Base-by-base conservation (phyloP, 2,797 vertebrate species). In the Enteromius radiatus region DNA sequence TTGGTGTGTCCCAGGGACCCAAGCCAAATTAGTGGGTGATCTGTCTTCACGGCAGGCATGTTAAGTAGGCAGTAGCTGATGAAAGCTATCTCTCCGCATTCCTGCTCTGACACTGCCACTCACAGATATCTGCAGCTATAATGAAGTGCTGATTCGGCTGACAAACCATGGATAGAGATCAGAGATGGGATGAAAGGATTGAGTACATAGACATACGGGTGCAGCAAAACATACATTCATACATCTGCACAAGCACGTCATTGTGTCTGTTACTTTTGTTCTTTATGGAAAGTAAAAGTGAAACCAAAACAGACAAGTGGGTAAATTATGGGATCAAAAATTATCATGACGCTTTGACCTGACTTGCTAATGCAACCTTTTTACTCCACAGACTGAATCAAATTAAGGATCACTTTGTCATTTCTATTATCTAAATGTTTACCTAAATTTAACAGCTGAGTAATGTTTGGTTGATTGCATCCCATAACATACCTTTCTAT, bases 1-100 rank as follows among this genome's bases (percentile, higher is more conserved):
- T 65, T 38, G 31, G 69, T 56, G 54, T 63, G 61, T 52, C 45
- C 33, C 77, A 64, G 41, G 73, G 70, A 56, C 70, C 43, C 77
- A 38, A 70, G 36, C 23, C 17, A 54, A 54, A 54, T 63, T 83
- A 63, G 54, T n/a, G 47, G 54, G 47, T 41, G 54, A 63, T 81
- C 68, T 76, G 38, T 85, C 56, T 76, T 81, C 75, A 76, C 31
- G 49, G 38, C 52, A 68, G 81, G 56, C 45, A 75, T 82, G 70
- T 81, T 78, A 76, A 84, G 71, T 71, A 74, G 59, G 61, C 52
- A 36, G 70, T 23, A 49, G 61, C 63, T 73, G 49, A 82, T 56
- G 76, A 84, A 84, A 82, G 69, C 69, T 79, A 82, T 82, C 79
- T 67, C 31, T 38, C 70, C 28, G 36, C 84, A 82, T 87, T 87